Conservation (phyloP, 2,888 invertebrate species). For the Pocota personata region DNA sequence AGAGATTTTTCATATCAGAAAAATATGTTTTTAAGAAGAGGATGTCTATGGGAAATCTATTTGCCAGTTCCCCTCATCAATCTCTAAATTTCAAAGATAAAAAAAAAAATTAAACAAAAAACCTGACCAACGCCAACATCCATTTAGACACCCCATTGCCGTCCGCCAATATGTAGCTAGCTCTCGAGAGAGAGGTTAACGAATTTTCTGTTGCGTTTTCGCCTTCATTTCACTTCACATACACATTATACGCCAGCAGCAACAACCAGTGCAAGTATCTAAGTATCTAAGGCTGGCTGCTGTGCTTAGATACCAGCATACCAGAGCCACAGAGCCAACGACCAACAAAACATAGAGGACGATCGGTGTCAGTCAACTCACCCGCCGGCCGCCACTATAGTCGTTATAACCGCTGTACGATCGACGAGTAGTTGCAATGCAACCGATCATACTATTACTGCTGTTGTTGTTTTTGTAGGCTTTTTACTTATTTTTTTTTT, state of each 20-base stretch:
- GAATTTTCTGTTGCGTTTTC: slow-evolving; percentile 56
- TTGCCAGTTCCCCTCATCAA: background rate
- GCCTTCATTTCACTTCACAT: slow-evolving; percentile 65
- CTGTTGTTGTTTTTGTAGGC: slow-evolving; percentile 11
- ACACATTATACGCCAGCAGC: slow-evolving; percentile 17
- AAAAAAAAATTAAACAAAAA: slow-evolving; percentile 16
- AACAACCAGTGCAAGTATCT: slow-evolving; percentile 57
- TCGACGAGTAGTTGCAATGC: slow-evolving; percentile 28
- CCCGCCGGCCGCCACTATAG: slow-evolving; percentile 55
- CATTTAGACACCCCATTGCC: slow-evolving; percentile 18
- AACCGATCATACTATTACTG: slow-evolving; percentile 28
- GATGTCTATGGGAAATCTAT: slow-evolving; percentile 3
- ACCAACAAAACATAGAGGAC: slow-evolving; percentile 68
- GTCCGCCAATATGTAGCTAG: background rate
- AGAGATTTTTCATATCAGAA: slow-evolving; percentile 16
- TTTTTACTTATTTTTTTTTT: slow-evolving; percentile 2
- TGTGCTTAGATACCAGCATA: slow-evolving; percentile 61
- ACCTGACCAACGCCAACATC: slow-evolving; percentile 68
- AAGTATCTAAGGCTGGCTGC: slow-evolving; percentile 47
- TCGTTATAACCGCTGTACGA: slow-evolving; percentile 57
- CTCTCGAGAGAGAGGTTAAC: slow-evolving; percentile 45
- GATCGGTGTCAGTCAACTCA: slow-evolving; percentile 73
- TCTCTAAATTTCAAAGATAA: background rate
- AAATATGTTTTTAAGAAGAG: background rate
- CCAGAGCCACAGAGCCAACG: slow-evolving; percentile 35